Conservation (phyloP, 2,113 vertebrate genomes). For the Lepus europaeus region DNA sequence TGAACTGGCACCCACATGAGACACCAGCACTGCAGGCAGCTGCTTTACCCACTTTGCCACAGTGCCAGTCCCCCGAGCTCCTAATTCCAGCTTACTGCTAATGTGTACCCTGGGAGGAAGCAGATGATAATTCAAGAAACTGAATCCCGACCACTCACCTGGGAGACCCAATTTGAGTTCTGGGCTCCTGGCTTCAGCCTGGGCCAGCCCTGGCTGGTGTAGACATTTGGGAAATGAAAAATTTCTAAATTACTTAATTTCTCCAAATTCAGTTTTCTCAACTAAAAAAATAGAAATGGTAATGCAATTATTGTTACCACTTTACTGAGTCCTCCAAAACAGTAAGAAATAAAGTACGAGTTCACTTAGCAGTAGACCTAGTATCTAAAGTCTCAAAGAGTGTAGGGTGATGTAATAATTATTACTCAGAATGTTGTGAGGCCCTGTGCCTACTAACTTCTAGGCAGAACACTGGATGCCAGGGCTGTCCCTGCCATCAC, state of each 20-base stretch:
- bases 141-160: too few species aligned
- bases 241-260: constrained; percentile 48
- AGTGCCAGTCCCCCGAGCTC: too few species aligned
- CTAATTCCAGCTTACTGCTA: too few species aligned
- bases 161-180: too few species aligned
- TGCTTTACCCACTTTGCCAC: too few species aligned
- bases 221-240: neutral
- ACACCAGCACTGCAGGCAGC: too few species aligned
- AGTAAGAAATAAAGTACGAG: constrained; percentile 38
- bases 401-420: neutral
- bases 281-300: constrained; percentile 2
- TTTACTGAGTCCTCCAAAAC: constrained; percentile 5
- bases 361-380: neutral
- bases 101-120: too few species aligned
- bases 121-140: too few species aligned
- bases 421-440: neutral
- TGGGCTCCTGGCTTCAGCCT: too few species aligned
- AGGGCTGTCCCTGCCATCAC: neutral
- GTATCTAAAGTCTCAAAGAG: constrained; percentile 27
- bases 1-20: too few species aligned
- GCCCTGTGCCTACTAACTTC: neutral
- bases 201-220: neutral
- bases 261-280: constrained; percentile 49
- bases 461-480: neutral
- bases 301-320: neutral